Evolutionary conservation across 2,797 vertebrate species (phyloP), one percentile per base, ranked within the genome.

Genomic region (Bradypodion ventrale): DNA sequence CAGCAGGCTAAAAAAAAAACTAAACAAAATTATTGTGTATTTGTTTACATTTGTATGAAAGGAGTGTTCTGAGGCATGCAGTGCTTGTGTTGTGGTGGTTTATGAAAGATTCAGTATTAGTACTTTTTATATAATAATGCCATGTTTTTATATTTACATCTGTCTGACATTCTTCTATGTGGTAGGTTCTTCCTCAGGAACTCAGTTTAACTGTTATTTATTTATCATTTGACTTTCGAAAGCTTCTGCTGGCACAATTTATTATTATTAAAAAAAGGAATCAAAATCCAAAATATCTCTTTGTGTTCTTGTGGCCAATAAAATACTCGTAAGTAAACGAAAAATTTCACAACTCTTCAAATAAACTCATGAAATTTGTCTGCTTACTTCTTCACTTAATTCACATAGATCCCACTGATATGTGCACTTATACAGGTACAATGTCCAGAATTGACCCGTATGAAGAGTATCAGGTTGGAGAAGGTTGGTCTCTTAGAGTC

Each of bases 91-190:
- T 96, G 94, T 97, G 97, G 97, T 94, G 90, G 96, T 97, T 97
- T 97, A 96, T 96, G 97, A 97, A 97, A 98, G 97, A 97, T 98
- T 97, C 97, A 97, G 97, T 97, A 96, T 96, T 96, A 96, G 92
- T 83, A 94, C 92, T 96, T 93, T 94, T 95, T 89, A 95, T 90
- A 93, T 91, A 93, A 94, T 94, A 92, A 94, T 89, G 93, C 93
- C 95, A 82, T 92, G 73, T 95, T 96, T 93, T 95, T 92, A 95
- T 94, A 95, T 94, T 95, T 94, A 92, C 94, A 94, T 91, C 88
- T 92, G 94, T 93, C 94, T 93, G 94, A 95, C 92, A 94, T 93
- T 90, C 91, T 95, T 95, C 93, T 92, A 95, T 95, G 95, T 96
- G 95, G 94, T 96, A 96, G 94, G 92, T 95, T 95, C 96, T 97